Base-by-base conservation (phyloP, 2,797 vertebrate species). In the Micromesistius poutassou region DNA sequence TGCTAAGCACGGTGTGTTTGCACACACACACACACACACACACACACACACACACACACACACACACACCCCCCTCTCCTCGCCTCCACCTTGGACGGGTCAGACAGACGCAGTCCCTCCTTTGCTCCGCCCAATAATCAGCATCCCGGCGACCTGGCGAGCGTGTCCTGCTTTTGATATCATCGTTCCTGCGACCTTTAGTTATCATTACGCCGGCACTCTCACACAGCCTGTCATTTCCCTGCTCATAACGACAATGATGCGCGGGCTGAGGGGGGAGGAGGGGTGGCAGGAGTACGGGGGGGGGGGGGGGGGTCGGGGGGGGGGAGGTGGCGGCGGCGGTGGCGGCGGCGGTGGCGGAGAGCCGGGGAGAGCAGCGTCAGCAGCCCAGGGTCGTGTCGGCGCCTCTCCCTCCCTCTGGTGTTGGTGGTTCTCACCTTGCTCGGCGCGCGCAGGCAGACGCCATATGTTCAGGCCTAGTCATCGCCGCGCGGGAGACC, bases 131-230 rank as follows among this genome's bases (percentile, higher is more conserved):
- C 72, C 82, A 82, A 81, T 89, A 89, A 91, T 91, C 86, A 62
- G 40, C 40, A 86, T 81, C 77, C 79, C 83, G 82, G 73, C 40
- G 78, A 86, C 85, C 83, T 81, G 80, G 83, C 87, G 85, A 87
- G 82, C 83, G 82, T 84, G 55, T 81, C 25, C 42, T 82, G 83
- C 90, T 89, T 88, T 62, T 90, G 86, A 88, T 91, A 86, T 90
- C 85, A 91, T 89, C 88, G 84, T 86, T 9, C n/a, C 55, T 78
- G 81, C 87, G 90, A 90, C 91, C 89, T 91, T 90, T 91, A 75
- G 85, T 81, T 89, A 88, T 90, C 87, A 90, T 91, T 89, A 91
- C 87, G 74, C 66, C 89, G 87, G 89, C 89, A 82, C 89, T 85
- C 87, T 86, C 85, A 83, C 85, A 78, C 84, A 76, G 84, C 81